These are phyloP conservation scores for Amphipyra tragopoginis DNA, from an alignment of 2,888 invertebrate species.

Conservation along the genomic window DNA sequence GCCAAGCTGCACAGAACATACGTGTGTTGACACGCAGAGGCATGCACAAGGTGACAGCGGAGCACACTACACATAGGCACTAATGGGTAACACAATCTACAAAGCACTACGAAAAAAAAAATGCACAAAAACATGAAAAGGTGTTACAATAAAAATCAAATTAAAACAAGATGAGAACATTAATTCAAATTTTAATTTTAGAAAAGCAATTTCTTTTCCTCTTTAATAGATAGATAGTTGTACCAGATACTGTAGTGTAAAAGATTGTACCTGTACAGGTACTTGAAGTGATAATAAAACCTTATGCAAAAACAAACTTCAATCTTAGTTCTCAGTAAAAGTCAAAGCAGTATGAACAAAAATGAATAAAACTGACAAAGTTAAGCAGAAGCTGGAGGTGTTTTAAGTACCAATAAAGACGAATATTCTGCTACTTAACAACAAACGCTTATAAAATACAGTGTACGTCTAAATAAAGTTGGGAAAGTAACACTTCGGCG, in stretches of 20 bases:
- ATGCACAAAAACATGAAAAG: conserved; percentile 16
- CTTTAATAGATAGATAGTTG: too few relatives aligned
- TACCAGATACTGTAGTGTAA: too few relatives aligned
- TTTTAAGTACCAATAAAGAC: conserved; percentile 6
- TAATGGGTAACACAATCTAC: conserved; percentile 57
- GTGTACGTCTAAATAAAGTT: conserved; percentile 39
- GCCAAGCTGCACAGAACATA: conserved; percentile 83
- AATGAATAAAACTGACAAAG: conserved; percentile 9
- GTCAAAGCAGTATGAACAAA: neutral
- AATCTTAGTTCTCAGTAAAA: neutral
- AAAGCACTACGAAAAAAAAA: conserved; percentile 36
- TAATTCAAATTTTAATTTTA: neutral
- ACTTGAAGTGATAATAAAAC: conserved; percentile 5
- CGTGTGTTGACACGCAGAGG: conserved; percentile 82
- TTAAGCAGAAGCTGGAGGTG: conserved; percentile 11
- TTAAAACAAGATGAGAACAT: neutral
- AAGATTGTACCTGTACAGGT: too few relatives aligned
- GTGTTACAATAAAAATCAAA: neutral
- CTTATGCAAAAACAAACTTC: neutral
- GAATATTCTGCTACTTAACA: conserved; percentile 15
- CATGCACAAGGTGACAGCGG: conserved; percentile 86
- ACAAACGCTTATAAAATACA: conserved; percentile 18
- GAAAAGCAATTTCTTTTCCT: too few relatives aligned
- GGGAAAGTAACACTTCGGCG: conserved; percentile 13
- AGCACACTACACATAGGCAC: conserved; percentile 72